Conservation (phyloP, 1,140 invertebrate species). For the Drosophila teissieri region DNA sequence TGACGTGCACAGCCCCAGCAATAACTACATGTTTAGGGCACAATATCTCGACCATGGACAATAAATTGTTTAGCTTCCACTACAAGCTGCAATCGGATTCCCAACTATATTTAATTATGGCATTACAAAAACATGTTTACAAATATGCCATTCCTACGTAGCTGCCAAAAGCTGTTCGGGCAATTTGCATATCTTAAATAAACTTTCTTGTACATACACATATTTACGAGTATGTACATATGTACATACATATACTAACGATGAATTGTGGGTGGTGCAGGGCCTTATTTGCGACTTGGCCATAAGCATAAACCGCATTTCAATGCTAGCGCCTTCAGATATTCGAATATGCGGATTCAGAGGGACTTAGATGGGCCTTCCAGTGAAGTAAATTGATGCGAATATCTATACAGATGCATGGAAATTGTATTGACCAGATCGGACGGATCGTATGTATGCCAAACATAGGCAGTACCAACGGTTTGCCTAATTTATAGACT, state of each 20-base stretch:
- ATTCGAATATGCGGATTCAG: conserved; percentile 5
- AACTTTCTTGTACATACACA: not conserved
- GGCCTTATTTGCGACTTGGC: conserved; percentile 10
- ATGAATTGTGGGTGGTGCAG: not conserved
- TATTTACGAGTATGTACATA: conserved; percentile 15
- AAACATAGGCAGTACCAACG: conserved; percentile 24
- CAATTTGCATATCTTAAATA: conserved; percentile 48
- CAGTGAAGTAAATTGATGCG: conserved; percentile 9
- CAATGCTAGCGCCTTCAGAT: conserved; percentile 17
- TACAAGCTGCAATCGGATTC: no score
- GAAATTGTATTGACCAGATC: not conserved
- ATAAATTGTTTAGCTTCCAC: no score
- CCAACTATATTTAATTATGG: not conserved
- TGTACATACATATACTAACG: not conserved
- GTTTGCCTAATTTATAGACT: conserved; percentile 34
- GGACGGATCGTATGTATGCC: not conserved
- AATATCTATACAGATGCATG: not conserved
- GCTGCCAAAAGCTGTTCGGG: conserved; percentile 6
- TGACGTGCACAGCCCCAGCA: not conserved
- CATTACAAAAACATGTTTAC: not conserved
- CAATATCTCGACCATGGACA: no score
- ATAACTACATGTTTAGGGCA: no score
- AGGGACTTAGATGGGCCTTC: conserved; percentile 7
- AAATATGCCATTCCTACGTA: not conserved
- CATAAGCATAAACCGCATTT: conserved; percentile 26